Evolutionary conservation across 2,113 vertebrate species (phyloP).

Genomic region (Corydoras maculifer): DNA sequence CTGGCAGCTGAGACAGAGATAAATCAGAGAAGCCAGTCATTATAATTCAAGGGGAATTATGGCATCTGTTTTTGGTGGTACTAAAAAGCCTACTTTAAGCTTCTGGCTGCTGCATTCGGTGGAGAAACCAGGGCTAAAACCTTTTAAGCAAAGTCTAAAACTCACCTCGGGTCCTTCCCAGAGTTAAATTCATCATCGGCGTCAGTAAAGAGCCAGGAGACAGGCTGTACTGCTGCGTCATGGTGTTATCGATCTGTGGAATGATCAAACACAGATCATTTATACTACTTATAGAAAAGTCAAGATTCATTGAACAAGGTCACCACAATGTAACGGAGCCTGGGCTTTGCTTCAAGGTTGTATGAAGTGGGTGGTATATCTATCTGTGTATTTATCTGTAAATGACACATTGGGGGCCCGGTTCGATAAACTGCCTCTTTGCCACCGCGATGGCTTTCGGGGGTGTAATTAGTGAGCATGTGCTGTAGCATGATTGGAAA

Average conservation of each 20-base stretch:
- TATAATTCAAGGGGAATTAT: conserved; percentile 36
- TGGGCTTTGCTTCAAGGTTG: too few species aligned
- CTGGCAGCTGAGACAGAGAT: neutral
- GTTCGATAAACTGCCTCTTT: neutral
- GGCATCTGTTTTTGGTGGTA: conserved; percentile 3
- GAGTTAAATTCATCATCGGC: conserved; percentile 66
- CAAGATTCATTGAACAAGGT: conserved; percentile 14
- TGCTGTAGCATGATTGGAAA: neutral
- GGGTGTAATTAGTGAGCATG: neutral
- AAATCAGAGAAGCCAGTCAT: conserved; percentile 18
- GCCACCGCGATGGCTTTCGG: too few species aligned
- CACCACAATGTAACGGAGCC: neutral
- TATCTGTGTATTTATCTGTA: neutral
- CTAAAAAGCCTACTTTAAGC: neutral
- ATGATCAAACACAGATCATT: conserved; percentile 8
- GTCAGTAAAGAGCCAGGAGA: conserved; percentile 65
- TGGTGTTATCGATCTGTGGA: conserved; percentile 69
- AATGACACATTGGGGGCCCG: neutral
- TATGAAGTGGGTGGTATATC: too few species aligned
- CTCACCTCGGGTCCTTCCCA: conserved; percentile 76
- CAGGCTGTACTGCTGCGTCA: conserved; percentile 70
- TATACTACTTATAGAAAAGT: conserved; percentile 17
- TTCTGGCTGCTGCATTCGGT: conserved; percentile 2
- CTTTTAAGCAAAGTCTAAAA: conserved; percentile 2
- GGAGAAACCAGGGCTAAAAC: conserved; percentile 4